Base-by-base conservation (phyloP, 2,797 vertebrate genomes). In the Clarias pachynema region DNA sequence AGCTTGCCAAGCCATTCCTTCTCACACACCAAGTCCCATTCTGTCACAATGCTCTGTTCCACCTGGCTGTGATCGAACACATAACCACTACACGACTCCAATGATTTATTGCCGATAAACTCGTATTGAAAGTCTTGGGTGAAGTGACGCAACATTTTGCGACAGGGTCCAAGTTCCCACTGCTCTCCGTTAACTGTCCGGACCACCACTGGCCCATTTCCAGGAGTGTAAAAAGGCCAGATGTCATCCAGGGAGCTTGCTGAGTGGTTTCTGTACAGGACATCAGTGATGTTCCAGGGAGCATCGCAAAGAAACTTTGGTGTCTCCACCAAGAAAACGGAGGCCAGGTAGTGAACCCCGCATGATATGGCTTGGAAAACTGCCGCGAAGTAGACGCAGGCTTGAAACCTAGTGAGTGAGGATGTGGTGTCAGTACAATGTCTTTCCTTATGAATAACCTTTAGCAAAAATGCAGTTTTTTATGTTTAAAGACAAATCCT, bases 21-120 rank as follows among this genome's bases (percentile, higher is more conserved):
- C 24, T 97, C 96, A 91, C 98, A 99, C 88, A 99, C 97, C 91
- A 99, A 91, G 90, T 97, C 93, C 97, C 97, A 98, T 49, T 97
- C 94, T 0, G 96, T 97, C 85, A 98, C 97, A 60, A 97, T 96
- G 72, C 95, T 98, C 86, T 95, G 96, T 20, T 95, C 86, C 89
- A 97, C 93, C 60, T 97, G 93, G 1, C 91, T 95, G 29, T 90
- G 92, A 85, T 99, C 97, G 29, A 96, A 99, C 74, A 95, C 83
- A 87, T 95, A 98, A 86, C 92, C 92, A 66, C 94, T 94, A 88
- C 97, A 99, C 12, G 91, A 68, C 87, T 89, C 92, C 15, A 91
- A 22, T 0, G 94, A 95, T 87, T 94, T 97, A 90, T 95, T 96
- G 87, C 96, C 97, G 0, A 84, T 44, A 37, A 96, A 97, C 34